Evolutionary conservation across 2,113 vertebrate genomes (phyloP).

Genomic region (Mesoclemmys tuberculata): DNA sequence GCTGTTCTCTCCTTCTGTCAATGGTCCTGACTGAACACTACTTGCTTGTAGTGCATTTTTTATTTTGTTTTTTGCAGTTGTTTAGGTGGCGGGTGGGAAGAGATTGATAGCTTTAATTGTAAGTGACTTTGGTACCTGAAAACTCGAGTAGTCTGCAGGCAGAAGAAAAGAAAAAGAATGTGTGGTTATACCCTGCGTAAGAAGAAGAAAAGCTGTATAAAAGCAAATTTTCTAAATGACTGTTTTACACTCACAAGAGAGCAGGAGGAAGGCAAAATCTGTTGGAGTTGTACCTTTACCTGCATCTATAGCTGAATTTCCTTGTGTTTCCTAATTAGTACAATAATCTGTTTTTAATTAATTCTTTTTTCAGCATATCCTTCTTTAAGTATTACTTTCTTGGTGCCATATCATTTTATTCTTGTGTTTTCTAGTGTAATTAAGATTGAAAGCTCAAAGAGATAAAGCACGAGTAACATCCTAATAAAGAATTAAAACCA

Average conservation of each 20-base stretch:
- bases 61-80: not conserved
- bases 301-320: not conserved
- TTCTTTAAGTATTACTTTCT: not conserved
- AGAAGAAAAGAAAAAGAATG: not conserved
- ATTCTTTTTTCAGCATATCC: not conserved
- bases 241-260: not conserved
- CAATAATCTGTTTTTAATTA: not conserved
- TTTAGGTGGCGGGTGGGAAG: not conserved
- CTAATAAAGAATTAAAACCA: not conserved
- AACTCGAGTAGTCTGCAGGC: not conserved
- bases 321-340: slow-evolving; percentile 7
- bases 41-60: not conserved
- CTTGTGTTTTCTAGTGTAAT: not conserved
- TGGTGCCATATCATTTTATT: not conserved
- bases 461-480: not conserved
- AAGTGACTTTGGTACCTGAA: not conserved
- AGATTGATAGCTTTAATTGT: not conserved
- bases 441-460: not conserved
- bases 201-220: not conserved
- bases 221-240: not conserved
- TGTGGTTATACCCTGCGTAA: not conserved
- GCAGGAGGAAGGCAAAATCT: not conserved
- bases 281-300: not conserved
- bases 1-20: not conserved
- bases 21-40: not conserved